Percentiles rank a stretch among this genome's conserved stretches.
These are phyloP conservation scores for Pristionchus maxplancki DNA, from an alignment of 2,888 invertebrate genomes.

Conservation along the genomic window DNA sequence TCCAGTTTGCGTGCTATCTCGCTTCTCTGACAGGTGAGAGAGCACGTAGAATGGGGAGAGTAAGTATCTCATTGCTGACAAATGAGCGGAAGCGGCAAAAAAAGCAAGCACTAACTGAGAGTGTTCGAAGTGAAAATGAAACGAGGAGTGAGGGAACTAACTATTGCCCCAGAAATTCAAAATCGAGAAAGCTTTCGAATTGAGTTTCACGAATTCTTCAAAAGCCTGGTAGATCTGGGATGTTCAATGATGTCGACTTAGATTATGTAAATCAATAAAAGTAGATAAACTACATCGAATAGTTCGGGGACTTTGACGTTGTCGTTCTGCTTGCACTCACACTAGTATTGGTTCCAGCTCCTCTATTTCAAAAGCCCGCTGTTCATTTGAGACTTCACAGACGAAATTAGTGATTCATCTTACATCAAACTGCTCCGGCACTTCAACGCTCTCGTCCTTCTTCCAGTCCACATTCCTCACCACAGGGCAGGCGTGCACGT, in stretches of 20 bases:
- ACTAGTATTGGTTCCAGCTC: no score
- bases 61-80: neutral
- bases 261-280: neutral
- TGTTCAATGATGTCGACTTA: no score
- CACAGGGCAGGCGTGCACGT: slow-evolving; percentile 70
- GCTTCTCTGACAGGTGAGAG: no score
- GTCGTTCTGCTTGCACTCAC: no score
- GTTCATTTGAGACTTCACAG: no score
- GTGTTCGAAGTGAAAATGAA: neutral
- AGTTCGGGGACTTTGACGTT: no score
- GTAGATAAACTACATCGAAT: no score
- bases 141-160: neutral
- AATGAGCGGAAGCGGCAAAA: neutral
- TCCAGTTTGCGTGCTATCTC: neutral
- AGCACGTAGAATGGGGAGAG: no score
- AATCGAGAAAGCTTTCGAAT: neutral
- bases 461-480: slow-evolving; percentile 69
- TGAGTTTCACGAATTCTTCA: no score
- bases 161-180: neutral
- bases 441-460: slow-evolving; percentile 52
- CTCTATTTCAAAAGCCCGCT: no score
- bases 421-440: slow-evolving; percentile 73
- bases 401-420: no score
- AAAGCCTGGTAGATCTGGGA: no score
- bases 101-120: neutral